Evolutionary conservation across 2,888 invertebrate genomes (phyloP).

Genomic region (Andrena praecox): DNA sequence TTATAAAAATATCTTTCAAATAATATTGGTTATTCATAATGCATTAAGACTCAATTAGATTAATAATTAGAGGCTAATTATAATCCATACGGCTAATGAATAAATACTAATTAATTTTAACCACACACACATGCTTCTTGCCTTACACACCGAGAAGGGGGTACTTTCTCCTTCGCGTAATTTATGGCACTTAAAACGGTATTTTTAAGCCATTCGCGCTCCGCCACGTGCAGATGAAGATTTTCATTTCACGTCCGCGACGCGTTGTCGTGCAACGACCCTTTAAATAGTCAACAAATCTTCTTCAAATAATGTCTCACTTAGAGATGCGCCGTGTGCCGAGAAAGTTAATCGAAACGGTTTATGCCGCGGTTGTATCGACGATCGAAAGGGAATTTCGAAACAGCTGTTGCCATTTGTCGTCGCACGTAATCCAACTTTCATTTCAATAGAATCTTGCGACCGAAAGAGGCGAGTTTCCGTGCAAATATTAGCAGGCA

Average conservation of each 20-base stretch:
- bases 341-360: conserved; percentile 28
- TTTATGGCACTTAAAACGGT: too few species aligned
- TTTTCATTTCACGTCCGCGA: background rate
- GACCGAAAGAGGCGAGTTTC: background rate
- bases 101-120: too few species aligned
- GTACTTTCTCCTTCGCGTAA: too few species aligned
- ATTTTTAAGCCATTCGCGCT: too few species aligned
- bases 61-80: too few species aligned
- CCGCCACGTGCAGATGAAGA: background rate
- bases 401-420: conserved; percentile 15
- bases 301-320: background rate
- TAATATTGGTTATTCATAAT: too few species aligned
- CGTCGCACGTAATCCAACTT: conserved; percentile 2
- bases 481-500: background rate
- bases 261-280: background rate
- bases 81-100: too few species aligned
- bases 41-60: too few species aligned
- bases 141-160: too few species aligned
- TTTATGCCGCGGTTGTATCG: background rate
- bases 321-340: background rate
- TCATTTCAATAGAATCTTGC: background rate
- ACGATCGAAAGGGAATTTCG: conserved; percentile 14
- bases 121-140: too few species aligned
- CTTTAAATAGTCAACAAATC: background rate
- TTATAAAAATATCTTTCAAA: too few species aligned